Percentiles rank a stretch among this genome's conserved stretches.
These are phyloP conservation scores for Cygnus olor DNA, from an alignment of 2,797 vertebrate genomes.

Conservation along the genomic window DNA sequence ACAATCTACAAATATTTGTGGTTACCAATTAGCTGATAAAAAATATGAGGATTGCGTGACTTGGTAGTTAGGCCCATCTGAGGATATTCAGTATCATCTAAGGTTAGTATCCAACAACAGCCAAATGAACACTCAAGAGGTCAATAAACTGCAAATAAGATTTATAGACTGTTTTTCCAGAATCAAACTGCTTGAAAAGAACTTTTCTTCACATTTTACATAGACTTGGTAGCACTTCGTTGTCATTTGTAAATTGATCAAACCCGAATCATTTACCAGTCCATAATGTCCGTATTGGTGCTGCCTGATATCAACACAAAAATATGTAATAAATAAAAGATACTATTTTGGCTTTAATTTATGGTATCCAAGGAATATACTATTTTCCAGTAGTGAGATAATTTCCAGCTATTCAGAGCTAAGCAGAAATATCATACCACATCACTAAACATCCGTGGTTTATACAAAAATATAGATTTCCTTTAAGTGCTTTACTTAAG, in stretches of 20 bases:
- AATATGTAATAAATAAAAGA: neutral
- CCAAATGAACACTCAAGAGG: slow-evolving; percentile 27
- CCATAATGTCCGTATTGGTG: neutral
- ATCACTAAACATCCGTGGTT: slow-evolving; percentile 73
- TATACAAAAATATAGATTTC: slow-evolving; percentile 79
- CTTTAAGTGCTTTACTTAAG: slow-evolving; percentile 77
- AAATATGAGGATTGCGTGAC: slow-evolving; percentile 64
- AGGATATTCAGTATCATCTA: slow-evolving; percentile 50
- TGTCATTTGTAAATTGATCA: neutral
- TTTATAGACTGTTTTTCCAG: neutral
- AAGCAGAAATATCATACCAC: slow-evolving; percentile 56
- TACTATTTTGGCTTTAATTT: slow-evolving; percentile 9
- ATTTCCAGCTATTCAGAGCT: slow-evolving; percentile 60
- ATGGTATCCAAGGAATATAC: neutral
- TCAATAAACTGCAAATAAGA: slow-evolving; percentile 46
- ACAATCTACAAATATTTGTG: slow-evolving; percentile 76
- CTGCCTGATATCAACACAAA: neutral
- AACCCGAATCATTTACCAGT: neutral
- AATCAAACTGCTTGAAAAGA: neutral
- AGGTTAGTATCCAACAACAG: slow-evolving; percentile 45
- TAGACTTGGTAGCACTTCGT: neutral
- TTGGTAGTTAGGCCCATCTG: slow-evolving; percentile 34
- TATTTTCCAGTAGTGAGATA: slow-evolving; percentile 29
- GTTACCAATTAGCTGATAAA: slow-evolving; percentile 70
- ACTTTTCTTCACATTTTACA: neutral